Conservation (phyloP, 2,113 vertebrate species). For the Thermophis baileyi region DNA sequence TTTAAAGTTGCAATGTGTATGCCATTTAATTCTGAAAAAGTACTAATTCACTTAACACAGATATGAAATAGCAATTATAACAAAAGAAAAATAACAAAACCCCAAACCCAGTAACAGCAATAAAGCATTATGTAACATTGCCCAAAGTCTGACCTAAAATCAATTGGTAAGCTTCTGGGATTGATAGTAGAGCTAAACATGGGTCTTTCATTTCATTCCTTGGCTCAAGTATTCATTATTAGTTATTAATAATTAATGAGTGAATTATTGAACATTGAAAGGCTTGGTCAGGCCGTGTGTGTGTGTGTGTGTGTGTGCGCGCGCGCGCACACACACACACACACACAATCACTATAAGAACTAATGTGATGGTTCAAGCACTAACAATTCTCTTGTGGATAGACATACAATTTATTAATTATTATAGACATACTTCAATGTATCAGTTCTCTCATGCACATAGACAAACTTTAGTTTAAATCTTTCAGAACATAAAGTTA, state of each 20-base stretch:
- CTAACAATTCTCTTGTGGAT: neutral
- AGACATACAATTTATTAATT: neutral
- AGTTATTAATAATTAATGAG: neutral
- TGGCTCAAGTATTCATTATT: neutral
- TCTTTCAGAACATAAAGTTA: conserved; percentile 46
- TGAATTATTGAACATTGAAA: neutral
- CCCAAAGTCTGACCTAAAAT: neutral
- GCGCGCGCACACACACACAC: too few relatives aligned
- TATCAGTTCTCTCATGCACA: neutral
- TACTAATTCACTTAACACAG: neutral
- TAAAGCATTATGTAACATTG: neutral
- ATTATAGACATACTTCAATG: neutral
- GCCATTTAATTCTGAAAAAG: neutral
- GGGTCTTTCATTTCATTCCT: neutral
- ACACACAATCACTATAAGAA: neutral
- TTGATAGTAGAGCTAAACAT: neutral
- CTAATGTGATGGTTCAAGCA: neutral
- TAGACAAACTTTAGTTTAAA: conserved; percentile 33
- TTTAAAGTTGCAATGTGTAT: neutral
- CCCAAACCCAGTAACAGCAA: neutral
- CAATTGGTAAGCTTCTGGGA: neutral
- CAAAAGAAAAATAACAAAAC: neutral
- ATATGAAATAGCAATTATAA: neutral
- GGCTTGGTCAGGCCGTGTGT: neutral
- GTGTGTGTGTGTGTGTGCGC: too few relatives aligned